These are phyloP conservation scores for Clamator glandarius DNA, from an alignment of 2,797 vertebrate species.

Conservation along the genomic window DNA sequence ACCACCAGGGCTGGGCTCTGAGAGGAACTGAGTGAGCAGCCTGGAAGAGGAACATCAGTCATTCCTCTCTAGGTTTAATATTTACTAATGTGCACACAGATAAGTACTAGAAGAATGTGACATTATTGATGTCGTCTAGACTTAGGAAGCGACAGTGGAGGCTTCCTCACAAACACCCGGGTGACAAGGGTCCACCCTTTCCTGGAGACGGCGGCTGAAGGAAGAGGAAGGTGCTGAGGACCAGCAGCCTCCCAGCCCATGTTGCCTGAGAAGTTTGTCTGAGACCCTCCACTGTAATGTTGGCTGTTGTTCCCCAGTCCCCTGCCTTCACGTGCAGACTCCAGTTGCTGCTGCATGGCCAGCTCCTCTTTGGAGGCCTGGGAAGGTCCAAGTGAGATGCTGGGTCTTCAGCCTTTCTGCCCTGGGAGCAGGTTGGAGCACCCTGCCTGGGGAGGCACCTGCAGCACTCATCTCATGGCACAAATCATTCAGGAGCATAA, in stretches of 20 bases:
- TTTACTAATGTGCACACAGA: neutral
- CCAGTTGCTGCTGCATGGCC: neutral
- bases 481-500: neutral
- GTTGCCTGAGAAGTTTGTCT: neutral
- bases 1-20: neutral
- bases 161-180: neutral
- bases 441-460: neutral
- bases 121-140: neutral
- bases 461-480: neutral
- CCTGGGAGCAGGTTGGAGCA: neutral
- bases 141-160: neutral
- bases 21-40: neutral
- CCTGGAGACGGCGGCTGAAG: neutral
- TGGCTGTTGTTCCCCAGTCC: accelerated
- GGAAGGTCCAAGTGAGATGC: neutral
- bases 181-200: constrained; percentile 28
- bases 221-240: neutral
- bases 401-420: neutral
- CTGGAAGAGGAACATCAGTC: neutral
- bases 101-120: constrained; percentile 40
- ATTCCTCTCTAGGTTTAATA: neutral
- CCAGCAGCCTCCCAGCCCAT: accelerated
- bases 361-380: neutral
- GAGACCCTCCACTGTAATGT: accelerated
- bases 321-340: neutral